Base-by-base conservation (phyloP, 2,888 invertebrate species). In the Thecocarcelia acutangulata region DNA sequence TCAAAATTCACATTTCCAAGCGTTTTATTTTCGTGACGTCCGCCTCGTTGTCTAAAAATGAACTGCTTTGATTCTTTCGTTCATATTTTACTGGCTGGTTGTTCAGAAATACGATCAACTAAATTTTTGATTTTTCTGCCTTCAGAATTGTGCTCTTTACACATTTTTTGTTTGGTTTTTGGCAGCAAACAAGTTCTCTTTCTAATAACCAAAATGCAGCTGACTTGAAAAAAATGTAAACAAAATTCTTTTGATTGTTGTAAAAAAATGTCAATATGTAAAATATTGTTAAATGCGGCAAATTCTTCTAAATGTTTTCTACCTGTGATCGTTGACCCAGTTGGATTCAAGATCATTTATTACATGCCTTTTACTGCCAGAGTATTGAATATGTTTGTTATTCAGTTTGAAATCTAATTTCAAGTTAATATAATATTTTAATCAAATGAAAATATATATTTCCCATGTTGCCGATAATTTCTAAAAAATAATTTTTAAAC, bases 41-140 rank as follows among this genome's bases (percentile, higher is more conserved):
- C 81, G 75, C 73, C 66, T 81, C 80, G 84, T 83, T 76, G 82
- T 79, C 80, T 75, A 82, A 84, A 85, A 84, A 84, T 83, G 82
- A 83, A 85, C 85, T 85, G 84, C 48, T 83, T 79, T 73, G 28
- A 12, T 70, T 70, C 19, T 24, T 2, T 28, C 19, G 40, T 40
- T 54, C 52, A 81, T 66, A 75, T 42, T 56, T 73, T 69, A 24
- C 59, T 48, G 19, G 19, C 64, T 59, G 15, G n/a, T 19, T 42
- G 28, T 54, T 58, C 24, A 9, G 24, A 33, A 33, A 54, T 42
- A 3, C 52, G 52, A 64, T 54, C 58, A 58, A 19, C 40, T 24
- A 1, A 54, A 37, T 63, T 59, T 68, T 44, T 5, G 42, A 58
- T 19, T 58, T 58, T 50, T 24, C 42, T 37, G 33, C 17, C 17